A percentile compares a stretch with the other conserved stretches of the same genome.
Conservation (phyloP, 2,113 vertebrate species). For the Oncorhynchus tshawytscha region DNA sequence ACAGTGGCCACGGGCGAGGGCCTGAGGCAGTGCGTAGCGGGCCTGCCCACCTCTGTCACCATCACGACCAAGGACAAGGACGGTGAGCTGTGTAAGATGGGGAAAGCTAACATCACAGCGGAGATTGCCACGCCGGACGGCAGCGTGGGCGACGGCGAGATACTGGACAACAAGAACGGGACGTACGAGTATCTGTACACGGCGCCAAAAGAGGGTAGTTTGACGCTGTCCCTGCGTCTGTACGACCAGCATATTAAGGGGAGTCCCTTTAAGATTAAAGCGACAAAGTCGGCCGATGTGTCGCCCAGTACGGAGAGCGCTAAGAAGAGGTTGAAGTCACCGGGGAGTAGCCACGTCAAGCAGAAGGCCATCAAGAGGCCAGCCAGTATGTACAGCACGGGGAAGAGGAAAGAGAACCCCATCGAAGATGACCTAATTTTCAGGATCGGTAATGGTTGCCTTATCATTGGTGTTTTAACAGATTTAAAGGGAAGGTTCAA, state of each 20-base stretch:
- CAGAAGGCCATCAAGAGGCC: conserved; percentile 92
- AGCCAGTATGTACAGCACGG: conserved; percentile 94
- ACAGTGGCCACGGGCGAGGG: conserved; percentile 93
- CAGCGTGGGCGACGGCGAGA: conserved; percentile 83
- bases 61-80: conserved; percentile 96
- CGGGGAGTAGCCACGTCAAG: conserved; percentile 87
- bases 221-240: conserved; percentile 84
- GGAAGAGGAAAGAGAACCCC: conserved; percentile 93
- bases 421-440: conserved; percentile 96
- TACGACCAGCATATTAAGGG: conserved; percentile 95
- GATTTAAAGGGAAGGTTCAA: too few relatives aligned
- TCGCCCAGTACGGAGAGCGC: conserved; percentile 82
- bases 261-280: conserved; percentile 92
- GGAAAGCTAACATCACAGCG: conserved; percentile 86
- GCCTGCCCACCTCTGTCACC: conserved; percentile 86
- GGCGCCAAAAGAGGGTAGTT: conserved; percentile 87
- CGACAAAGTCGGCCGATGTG: conserved; percentile 83
- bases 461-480: neutral
- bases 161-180: conserved; percentile 96
- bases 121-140: conserved; percentile 86
- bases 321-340: conserved; percentile 91
- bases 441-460: conserved; percentile 80
- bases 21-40: conserved; percentile 86
- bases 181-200: conserved; percentile 93
- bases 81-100: conserved; percentile 91